Conservation (phyloP, 2,113 vertebrate species). For the Xenus cinereus region DNA sequence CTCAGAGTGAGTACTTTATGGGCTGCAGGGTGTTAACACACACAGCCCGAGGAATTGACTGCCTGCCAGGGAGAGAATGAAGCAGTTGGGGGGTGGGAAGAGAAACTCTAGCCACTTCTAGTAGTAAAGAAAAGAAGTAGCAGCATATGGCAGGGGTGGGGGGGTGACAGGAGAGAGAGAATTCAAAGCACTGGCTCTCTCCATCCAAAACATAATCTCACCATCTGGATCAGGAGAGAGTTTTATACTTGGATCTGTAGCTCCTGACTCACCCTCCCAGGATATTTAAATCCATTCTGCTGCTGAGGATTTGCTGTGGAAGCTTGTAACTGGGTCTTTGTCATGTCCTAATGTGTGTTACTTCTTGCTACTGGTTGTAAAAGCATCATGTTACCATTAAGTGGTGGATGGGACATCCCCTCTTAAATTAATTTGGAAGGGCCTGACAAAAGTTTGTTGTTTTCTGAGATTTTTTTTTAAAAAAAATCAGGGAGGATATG, state of each 20-base stretch:
- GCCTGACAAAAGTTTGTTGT: background rate
- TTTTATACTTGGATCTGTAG: constrained; percentile 26
- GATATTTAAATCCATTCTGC: constrained; percentile 24
- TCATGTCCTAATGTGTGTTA: background rate
- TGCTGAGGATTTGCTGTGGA: constrained; percentile 13
- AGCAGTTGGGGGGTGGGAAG: constrained; percentile 37
- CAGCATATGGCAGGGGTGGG: constrained; percentile 12
- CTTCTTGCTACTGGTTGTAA: background rate
- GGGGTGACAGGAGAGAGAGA: constrained; percentile 13
- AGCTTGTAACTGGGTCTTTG: background rate
- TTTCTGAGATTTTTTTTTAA: background rate
- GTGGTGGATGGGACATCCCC: background rate
- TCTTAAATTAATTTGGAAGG: background rate
- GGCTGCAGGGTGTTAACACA: constrained; percentile 70
- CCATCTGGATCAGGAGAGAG: background rate
- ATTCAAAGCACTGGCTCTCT: background rate
- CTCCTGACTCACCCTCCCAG: background rate
- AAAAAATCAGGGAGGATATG: background rate
- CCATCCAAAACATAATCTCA: constrained; percentile 14
- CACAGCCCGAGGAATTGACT: constrained; percentile 70
- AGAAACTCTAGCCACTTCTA: constrained; percentile 46
- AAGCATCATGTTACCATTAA: background rate
- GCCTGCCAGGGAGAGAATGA: constrained; percentile 61
- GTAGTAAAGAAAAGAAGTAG: constrained; percentile 57
- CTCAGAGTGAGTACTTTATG: constrained; percentile 82